These are phyloP conservation scores for Chrysoperla carnea DNA, from an alignment of 1,140 invertebrate genomes.

Conservation along the genomic window DNA sequence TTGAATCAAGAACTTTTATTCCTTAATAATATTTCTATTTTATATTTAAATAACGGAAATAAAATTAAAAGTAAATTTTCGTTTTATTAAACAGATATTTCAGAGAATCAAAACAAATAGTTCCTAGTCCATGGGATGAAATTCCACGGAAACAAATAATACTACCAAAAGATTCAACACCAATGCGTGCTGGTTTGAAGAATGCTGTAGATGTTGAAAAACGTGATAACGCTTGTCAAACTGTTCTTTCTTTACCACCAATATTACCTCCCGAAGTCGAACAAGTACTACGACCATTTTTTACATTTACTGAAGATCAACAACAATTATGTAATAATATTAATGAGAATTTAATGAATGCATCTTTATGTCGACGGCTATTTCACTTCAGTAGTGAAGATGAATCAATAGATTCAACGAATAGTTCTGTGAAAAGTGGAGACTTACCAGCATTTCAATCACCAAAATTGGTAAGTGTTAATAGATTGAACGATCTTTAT, in stretches of 20 bases:
- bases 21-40: too few relatives aligned
- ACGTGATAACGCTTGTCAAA: slow-evolving; percentile 21
- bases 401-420: slow-evolving; percentile 6
- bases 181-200: slow-evolving; percentile 16
- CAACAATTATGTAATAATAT: slow-evolving; percentile 6
- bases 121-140: slow-evolving; percentile 15
- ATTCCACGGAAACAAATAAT: background rate
- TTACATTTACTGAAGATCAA: slow-evolving; percentile 26
- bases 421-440: background rate
- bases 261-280: slow-evolving; percentile 36
- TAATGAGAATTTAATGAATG: slow-evolving; percentile 1
- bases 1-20: too few relatives aligned
- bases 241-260: slow-evolving; percentile 32
- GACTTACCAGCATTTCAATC: background rate
- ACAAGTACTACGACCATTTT: slow-evolving; percentile 36
- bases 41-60: too few relatives aligned
- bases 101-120: slow-evolving; percentile 14
- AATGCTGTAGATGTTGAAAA: slow-evolving; percentile 18
- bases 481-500: too few relatives aligned
- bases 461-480: slow-evolving; percentile 4
- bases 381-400: slow-evolving; percentile 10
- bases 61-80: background rate
- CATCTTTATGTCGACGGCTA: slow-evolving; percentile 10
- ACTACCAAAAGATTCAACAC: background rate
- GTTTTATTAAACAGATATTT: slow-evolving; percentile 10